Evolutionary conservation across 2,797 vertebrate species (phyloP), one percentile per base, ranked within the genome.

Genomic region (Chaenodraco wilsoni): DNA sequence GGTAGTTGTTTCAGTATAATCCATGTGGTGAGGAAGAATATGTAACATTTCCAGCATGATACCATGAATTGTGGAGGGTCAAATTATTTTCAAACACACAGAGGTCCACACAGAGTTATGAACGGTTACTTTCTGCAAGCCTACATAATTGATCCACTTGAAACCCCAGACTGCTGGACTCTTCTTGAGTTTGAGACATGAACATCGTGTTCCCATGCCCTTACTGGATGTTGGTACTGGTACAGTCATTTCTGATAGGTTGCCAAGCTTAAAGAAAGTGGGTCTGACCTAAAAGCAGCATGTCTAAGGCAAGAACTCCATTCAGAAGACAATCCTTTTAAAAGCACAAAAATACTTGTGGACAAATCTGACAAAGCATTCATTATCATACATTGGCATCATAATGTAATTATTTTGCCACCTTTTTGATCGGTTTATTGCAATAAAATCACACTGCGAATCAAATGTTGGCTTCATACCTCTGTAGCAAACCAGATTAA

Each of bases 21-120:
- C 2, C 14, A 48, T 40, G 9, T 40, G 27, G 13, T 40, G 14
- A 56, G 9, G 23, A 59, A 43, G 31, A 21, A 14, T 3, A 2
- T 0, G 0, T 4, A 8, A 21, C 33, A 43, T n/a, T 55, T 48
- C 7, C 10, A 31, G 2, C 5, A 11, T 1, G 1, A 9, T 43
- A 31, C 13, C 7, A 57, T 64, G 3, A 56, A 37, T 23, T 50
- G 12, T 41, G 40, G 17, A 13, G 5, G 5, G 15, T 40, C 14
- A 12, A 15, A 41, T 27, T 2, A 14, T n/a, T 33, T 55, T 44
- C 3, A 45, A 52, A 54, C 4, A 8, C 72, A 8, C 15, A 37
- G 7, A 37, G 33, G 33, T 37, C 33, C 33, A 37, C 33, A 9
- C 17, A 66, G 27, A 45, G n/a, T 9, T 37, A 9, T 17, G n/a